Base-by-base conservation (phyloP, 2,113 vertebrate species). In the Irena cyanogastra region DNA sequence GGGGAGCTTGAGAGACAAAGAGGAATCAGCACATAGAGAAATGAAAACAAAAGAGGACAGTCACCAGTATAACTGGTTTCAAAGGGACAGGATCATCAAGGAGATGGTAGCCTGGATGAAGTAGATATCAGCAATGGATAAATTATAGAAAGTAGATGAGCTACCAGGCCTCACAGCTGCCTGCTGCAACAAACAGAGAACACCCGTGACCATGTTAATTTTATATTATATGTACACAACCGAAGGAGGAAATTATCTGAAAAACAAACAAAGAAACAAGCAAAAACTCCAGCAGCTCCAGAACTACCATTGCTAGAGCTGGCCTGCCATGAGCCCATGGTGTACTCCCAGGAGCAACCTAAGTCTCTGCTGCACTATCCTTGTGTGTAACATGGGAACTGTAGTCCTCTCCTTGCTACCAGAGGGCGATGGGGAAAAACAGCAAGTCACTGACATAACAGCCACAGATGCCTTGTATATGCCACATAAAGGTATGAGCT, bases 1-100 rank as follows among this genome's bases (percentile, higher is more conserved):
- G 78, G 84, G 84, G 93, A 94, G 94, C 93, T 59, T 94, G 82
- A 93, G 85, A 94, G 93, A 96, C 95, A 96, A 97, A 93, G 93
- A 94, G 94, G 88, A 93, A 86, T 93, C 87, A 93, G 93, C 95
- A 95, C 83, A 94, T 5, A 94, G 94, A 94, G 76, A 92, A 95
- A 94, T 71, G 88, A 90, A 92, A 96, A 97, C 93, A 95, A 95
- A 94, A 94, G 93, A 88, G 93, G 88, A 78, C 56, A 96, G 83
- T 93, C 88, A 96, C 68, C 93, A 90, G 20, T 37, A 64, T 83
- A 86, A 75, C 93, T 95, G 90, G 79, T 95, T 95, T 96, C 92
- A 86, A 91, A 93, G 64, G 52, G 71, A 68, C 37, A 53, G 63
- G 76, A 95, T 83, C 76, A 88, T 90, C 87, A 90, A 97, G 93